Base-by-base conservation (phyloP, 2,113 vertebrate genomes). In the Cettia cetti region DNA sequence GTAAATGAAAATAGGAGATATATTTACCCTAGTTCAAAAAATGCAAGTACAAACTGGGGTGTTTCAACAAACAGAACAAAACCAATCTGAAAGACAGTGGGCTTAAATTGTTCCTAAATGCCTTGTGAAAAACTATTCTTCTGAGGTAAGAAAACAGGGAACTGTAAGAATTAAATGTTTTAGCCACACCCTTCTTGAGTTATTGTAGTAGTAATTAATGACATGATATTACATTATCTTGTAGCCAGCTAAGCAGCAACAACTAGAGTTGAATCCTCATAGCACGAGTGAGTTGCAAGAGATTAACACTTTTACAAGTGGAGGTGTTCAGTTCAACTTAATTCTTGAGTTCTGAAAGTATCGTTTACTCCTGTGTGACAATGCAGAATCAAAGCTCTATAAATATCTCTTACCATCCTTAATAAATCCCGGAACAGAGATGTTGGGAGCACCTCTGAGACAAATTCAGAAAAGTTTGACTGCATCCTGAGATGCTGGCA, bases 161-260 rank as follows among this genome's bases (percentile, higher is more conserved):
- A 70, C 0, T 0, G 2, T 47, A 88, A 83, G 4, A 56, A 52
- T 56, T 63, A n/a, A 52, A 5, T 10, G 20, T 63, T 79, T 69
- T 57, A 65, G 31, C 28, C 37, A 7, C 1, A 1, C 4, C 18
- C 3, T 53, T 94, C 26, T 47, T 33, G 20, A 49, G 31, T 63
- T 66, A 49, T 30, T 5, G 1, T 49, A 56, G 27, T 54, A 53
- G 35, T 49, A 68, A 56, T 39, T 89, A 81, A 77, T 54, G 11
- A n/a, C 19, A 35, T 10, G 15, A 31, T 30, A 27, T 53, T 30
- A 44, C 30, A 63, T 39, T 8, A 54, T 83, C 28, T 50, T 54
- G 22, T 33, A 70, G 53, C 37, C 71, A 57, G 35, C 31, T 65
- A 83, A 76, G 60, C 22, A 88, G 63, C 26, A 82, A n/a, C 17